phyloP scores from a whole-genome alignment of 2,888 invertebrate genomes.

The Chymomyza procnemis region DNA sequence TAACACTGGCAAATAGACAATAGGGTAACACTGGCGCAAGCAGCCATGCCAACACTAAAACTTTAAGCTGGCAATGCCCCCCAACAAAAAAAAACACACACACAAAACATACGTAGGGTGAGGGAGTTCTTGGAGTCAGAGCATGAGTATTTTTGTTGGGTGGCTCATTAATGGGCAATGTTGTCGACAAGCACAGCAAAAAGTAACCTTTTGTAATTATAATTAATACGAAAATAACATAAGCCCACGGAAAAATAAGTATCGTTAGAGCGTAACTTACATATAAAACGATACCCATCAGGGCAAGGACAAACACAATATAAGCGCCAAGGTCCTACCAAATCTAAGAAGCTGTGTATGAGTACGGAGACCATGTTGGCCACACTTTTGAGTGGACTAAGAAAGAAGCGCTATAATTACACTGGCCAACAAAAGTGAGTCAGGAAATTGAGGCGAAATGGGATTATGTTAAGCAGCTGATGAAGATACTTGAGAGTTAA shows the following conservation, averaged over 20 bases:
- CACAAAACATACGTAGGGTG: neutral
- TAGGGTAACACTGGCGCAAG: constrained; percentile 16
- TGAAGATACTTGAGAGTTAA: no score
- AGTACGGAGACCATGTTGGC: neutral
- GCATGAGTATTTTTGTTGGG: constrained; percentile 32
- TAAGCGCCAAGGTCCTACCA: neutral
- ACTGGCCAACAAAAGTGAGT: neutral
- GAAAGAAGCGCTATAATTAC: neutral
- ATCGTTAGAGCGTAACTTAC: neutral
- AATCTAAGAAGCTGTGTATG: neutral
- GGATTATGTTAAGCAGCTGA: no score
- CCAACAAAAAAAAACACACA: neutral
- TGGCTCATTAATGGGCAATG: constrained; percentile 56
- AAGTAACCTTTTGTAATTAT: constrained; percentile 60
- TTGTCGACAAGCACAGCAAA: constrained; percentile 43
- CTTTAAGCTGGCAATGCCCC: constrained; percentile 20
- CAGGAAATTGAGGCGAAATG: no score
- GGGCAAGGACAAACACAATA: constrained; percentile 52
- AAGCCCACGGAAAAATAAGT: constrained; percentile 16
- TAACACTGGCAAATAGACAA: constrained; percentile 10
- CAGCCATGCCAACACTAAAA: constrained; percentile 28
- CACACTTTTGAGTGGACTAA: neutral
- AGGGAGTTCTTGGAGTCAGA: constrained; percentile 11
- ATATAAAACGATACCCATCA: constrained; percentile 17
- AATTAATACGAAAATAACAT: constrained; percentile 64